phyloP scores from a whole-genome alignment of 2,113 vertebrate species.

The Aspidoscelis tigris region DNA sequence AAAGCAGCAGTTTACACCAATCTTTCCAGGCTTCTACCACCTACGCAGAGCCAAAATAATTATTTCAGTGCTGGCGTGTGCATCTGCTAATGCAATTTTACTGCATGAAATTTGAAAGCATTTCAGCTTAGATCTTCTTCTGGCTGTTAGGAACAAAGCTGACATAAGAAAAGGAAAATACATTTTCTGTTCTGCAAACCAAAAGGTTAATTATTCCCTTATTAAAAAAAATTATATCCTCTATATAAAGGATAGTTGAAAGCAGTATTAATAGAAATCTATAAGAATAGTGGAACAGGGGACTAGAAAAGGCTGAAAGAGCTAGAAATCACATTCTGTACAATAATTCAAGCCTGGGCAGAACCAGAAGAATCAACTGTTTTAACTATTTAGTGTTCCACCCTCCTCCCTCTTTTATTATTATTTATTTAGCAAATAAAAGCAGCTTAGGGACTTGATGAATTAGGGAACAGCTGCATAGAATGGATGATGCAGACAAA shows the following conservation, averaged over 20 bases:
- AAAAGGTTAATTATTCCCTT: constrained; percentile 55
- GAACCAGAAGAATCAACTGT: rapidly evolving
- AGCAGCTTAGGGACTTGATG: neutral
- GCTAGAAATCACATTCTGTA: neutral
- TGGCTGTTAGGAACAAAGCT: constrained; percentile 50
- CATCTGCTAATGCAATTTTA: constrained; percentile 37
- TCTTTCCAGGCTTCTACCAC: constrained; percentile 32
- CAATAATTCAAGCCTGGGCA: constrained; percentile 15
- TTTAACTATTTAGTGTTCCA: neutral
- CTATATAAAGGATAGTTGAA: constrained; percentile 36
- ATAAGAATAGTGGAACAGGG: constrained; percentile 26
- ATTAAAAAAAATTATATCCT: constrained; percentile 38
- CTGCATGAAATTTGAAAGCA: constrained; percentile 37
- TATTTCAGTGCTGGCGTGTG: constrained; percentile 10
- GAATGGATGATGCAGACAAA: neutral
- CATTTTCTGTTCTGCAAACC: constrained; percentile 53
- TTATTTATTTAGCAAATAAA: constrained; percentile 35
- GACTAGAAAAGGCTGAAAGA: neutral
- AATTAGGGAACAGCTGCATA: neutral
- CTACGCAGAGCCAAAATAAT: constrained; percentile 28
- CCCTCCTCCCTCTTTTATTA: constrained; percentile 22
- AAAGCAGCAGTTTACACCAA: constrained; percentile 42
- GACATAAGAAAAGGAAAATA: constrained; percentile 40
- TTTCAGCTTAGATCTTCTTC: constrained; percentile 52
- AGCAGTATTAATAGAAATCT: constrained; percentile 17